Evolutionary conservation across 1,140 invertebrate genomes (phyloP).

Genomic region (Nymphalis io): DNA sequence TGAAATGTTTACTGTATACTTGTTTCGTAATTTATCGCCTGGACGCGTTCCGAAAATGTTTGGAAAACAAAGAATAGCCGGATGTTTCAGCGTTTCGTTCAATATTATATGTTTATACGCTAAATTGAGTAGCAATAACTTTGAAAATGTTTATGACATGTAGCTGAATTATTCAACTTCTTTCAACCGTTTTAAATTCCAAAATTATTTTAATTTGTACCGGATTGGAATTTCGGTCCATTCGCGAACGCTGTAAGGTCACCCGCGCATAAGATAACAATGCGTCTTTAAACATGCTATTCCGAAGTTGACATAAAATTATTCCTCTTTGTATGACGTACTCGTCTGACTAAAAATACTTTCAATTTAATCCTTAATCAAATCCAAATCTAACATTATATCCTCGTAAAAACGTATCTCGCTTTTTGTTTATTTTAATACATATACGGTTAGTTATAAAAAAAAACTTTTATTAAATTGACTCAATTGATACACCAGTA

Average conservation of each 20-base stretch:
- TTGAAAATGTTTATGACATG: background rate
- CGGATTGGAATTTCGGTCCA: background rate
- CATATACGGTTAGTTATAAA: no score
- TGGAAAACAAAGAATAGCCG: constrained; percentile 40
- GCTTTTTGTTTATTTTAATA: no score
- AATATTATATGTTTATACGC: constrained; percentile 19
- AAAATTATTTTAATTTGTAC: background rate
- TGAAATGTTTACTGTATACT: constrained; percentile 32
- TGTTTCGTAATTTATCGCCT: constrained; percentile 35
- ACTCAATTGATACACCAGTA: no score
- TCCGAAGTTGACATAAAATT: constrained; percentile 6
- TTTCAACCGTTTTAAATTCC: no score
- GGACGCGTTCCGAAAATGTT: constrained; percentile 40
- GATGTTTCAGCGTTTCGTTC: constrained; percentile 31
- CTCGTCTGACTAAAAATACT: background rate
- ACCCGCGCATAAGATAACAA: constrained; percentile 23
- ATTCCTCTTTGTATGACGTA: constrained; percentile 2
- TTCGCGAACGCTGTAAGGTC: constrained; percentile 13
- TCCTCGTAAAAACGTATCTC: no score
- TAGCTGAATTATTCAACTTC: background rate
- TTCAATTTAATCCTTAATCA: no score
- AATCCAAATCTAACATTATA: no score
- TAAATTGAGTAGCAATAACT: constrained; percentile 33
- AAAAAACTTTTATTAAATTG: no score
- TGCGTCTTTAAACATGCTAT: constrained; percentile 17